Percentiles rank a stretch among this genome's conserved stretches.
Evolutionary conservation across 2,888 invertebrate species (phyloP).

Genomic region (Portevinia maculata): DNA sequence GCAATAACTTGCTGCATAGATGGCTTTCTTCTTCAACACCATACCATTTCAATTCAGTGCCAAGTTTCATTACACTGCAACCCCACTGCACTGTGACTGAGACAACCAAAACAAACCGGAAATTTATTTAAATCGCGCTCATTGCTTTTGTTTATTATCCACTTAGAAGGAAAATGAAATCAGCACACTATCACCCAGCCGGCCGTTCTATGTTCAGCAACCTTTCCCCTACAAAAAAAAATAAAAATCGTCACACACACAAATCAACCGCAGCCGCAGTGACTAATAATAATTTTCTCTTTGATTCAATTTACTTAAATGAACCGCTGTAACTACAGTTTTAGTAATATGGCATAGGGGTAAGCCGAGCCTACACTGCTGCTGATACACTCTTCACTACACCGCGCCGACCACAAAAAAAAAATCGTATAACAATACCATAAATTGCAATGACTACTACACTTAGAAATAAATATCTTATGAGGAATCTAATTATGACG

Average conservation of each 20-base stretch:
- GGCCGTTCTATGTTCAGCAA: constrained; percentile 32
- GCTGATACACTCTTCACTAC: neutral
- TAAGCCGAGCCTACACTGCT: constrained; percentile 3
- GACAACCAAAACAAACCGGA: constrained; percentile 50
- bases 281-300: neutral
- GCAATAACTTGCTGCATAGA: neutral
- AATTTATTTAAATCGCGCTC: constrained; percentile 52
- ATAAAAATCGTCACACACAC: neutral
- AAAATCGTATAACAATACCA: constrained; percentile 45
- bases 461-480: constrained; percentile 37
- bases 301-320: constrained; percentile 54
- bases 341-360: constrained; percentile 42
- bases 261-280: neutral
- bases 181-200: constrained; percentile 54
- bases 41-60: constrained; percentile 24
- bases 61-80: constrained; percentile 42
- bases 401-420: constrained; percentile 25
- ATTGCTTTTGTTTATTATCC: constrained; percentile 59
- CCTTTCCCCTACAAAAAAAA: neutral
- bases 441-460: constrained; percentile 36
- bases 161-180: constrained; percentile 65
- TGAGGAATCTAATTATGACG: constrained; percentile 54
- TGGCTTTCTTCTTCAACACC: constrained; percentile 24
- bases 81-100: neutral
- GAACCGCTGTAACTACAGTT: constrained; percentile 41